phyloP scores from a whole-genome alignment of 1,140 invertebrate genomes.

The Phymastichus coffea region DNA sequence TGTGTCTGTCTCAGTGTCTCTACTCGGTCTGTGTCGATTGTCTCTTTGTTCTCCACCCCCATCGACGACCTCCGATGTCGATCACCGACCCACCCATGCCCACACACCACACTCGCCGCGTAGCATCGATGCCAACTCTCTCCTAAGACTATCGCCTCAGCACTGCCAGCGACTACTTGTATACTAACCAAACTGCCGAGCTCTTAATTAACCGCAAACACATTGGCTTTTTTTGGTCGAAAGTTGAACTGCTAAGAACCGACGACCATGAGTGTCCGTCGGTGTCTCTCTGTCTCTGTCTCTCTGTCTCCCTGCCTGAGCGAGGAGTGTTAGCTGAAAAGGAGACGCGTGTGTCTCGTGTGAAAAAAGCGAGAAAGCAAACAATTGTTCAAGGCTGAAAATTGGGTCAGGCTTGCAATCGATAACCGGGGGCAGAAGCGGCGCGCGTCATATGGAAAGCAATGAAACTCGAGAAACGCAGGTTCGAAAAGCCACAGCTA shows the following conservation, averaged over 20 bases:
- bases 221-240: no score
- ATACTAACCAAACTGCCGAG: conserved; percentile 44
- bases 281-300: conserved; percentile 5
- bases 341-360: no score
- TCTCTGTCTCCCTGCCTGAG: neutral
- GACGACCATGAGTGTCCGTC: no score
- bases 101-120: neutral
- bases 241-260: no score
- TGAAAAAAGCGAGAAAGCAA: conserved; percentile 1
- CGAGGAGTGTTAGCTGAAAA: neutral
- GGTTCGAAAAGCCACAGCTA: neutral
- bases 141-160: conserved; percentile 39
- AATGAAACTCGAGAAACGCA: conserved; percentile 2
- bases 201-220: conserved; percentile 39
- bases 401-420: conserved; percentile 4
- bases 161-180: conserved; percentile 51
- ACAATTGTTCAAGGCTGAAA: no score
- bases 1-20: neutral
- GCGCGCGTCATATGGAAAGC: neutral
- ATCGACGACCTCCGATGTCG: neutral
- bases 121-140: neutral
- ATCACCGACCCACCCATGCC: no score
- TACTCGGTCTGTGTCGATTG: no score
- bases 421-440: neutral
- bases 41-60: neutral